These are phyloP conservation scores for Holacanthus passer DNA, from an alignment of 2,113 vertebrate genomes.

Conservation along the genomic window DNA sequence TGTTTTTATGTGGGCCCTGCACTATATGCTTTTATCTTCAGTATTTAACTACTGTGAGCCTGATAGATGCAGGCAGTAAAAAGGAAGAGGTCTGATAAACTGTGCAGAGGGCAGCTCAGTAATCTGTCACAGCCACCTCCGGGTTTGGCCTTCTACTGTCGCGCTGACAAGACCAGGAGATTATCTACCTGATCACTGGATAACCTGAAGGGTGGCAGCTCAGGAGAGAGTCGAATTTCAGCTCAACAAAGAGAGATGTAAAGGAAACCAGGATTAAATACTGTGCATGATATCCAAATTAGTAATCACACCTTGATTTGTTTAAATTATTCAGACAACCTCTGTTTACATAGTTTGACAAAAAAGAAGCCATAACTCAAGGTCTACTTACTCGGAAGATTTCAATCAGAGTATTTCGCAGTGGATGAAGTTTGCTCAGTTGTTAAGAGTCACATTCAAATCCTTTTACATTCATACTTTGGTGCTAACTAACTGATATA, in stretches of 20 bases:
- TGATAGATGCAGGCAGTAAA: conserved; percentile 67
- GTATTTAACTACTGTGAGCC: conserved; percentile 66
- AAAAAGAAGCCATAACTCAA: too few relatives aligned
- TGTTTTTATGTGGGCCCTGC: conserved; percentile 62
- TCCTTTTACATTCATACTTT: not conserved
- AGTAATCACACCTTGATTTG: too few relatives aligned
- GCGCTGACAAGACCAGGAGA: conserved; percentile 8
- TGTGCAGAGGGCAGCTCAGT: conserved; percentile 39
- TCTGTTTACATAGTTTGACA: not conserved
- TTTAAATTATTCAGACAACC: not conserved
- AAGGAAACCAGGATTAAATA: not conserved
- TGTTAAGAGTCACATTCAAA: too few relatives aligned
- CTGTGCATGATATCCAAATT: too few relatives aligned
- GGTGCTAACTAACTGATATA: not conserved
- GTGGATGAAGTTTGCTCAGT: too few relatives aligned
- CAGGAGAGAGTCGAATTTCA: not conserved
- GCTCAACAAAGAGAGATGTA: not conserved
- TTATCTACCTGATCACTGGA: conserved; percentile 32
- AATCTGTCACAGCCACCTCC: conserved; percentile 54
- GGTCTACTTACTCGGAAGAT: too few relatives aligned
- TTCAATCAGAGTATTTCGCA: too few relatives aligned
- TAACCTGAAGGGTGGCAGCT: conserved; percentile 11
- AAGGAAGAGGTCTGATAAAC: conserved; percentile 68
- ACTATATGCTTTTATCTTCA: conserved; percentile 70
- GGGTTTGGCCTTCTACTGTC: conserved; percentile 48